Evolutionary conservation across 2,797 vertebrate species (phyloP).

Genomic region (Centropyge bicolor): DNA sequence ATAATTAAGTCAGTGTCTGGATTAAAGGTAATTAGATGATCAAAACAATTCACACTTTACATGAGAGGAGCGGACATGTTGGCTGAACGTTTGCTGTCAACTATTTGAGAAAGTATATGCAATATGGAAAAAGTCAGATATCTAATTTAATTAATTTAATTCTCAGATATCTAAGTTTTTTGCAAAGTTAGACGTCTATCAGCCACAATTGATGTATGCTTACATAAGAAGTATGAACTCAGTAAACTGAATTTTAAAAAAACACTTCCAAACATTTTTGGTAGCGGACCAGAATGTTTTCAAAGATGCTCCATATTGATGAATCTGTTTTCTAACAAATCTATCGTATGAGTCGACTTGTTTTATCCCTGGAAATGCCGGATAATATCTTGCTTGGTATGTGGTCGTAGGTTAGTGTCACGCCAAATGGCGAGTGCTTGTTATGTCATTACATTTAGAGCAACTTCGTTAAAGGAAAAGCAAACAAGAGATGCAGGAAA

Average conservation of each 20-base stretch:
- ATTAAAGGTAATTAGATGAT: background rate
- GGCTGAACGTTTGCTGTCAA: background rate
- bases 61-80: background rate
- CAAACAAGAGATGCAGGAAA: background rate
- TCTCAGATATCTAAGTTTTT: no score
- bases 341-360: constrained; percentile 12
- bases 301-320: constrained; percentile 40
- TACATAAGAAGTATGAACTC: background rate
- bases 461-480: background rate
- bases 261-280: constrained; percentile 16
- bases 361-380: constrained; percentile 29
- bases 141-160: no score
- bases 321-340: constrained; percentile 53
- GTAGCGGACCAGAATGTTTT: constrained; percentile 11
- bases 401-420: constrained; percentile 14
- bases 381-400: constrained; percentile 29
- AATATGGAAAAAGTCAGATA: background rate
- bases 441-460: background rate
- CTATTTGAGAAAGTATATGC: background rate
- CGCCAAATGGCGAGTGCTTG: constrained; percentile 3
- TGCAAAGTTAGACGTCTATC: background rate
- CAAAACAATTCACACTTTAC: background rate
- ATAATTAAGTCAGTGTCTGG: background rate
- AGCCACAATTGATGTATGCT: background rate
- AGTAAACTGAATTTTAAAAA: background rate